Evolutionary conservation across 64 coral and sea anemone species (phyloP).

Genomic region (Montipora efflorescens): DNA sequence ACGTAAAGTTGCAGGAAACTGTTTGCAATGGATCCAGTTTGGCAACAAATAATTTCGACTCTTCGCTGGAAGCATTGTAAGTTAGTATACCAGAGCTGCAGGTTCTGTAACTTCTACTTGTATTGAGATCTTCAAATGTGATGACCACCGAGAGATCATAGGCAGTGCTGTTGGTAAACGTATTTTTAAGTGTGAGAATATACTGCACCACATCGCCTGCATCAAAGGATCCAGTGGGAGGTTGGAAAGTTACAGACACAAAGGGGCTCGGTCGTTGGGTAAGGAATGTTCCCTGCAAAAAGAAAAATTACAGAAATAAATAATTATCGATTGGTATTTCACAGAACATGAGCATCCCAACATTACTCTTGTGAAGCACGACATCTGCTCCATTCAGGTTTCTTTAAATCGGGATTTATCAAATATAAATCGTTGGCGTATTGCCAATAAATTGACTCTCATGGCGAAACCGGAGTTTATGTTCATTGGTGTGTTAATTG

Average conservation of each 20-base stretch:
- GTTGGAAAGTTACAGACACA: constrained; percentile 36
- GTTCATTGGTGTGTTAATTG: too few relatives aligned
- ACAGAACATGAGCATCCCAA: too few relatives aligned
- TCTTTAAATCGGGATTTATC: too few relatives aligned
- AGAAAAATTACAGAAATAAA: not conserved
- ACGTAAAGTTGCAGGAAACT: constrained; percentile 45
- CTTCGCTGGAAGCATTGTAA: constrained; percentile 3
- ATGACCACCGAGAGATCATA: constrained; percentile 42
- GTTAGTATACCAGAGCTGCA: constrained; percentile 6
- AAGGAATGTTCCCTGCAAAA: constrained; percentile 62
- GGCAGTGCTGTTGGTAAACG: constrained; percentile 27
- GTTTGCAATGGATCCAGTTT: constrained; percentile 9
- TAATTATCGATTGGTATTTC: too few relatives aligned
- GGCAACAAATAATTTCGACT: not conserved
- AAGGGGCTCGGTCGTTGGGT: constrained; percentile 74
- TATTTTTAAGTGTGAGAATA: constrained; percentile 64
- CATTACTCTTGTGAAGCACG: too few relatives aligned
- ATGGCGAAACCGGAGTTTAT: too few relatives aligned
- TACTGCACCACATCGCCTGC: constrained; percentile 76
- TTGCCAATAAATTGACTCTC: too few relatives aligned
- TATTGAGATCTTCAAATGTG: constrained; percentile 46
- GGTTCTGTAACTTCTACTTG: not conserved
- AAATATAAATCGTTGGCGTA: too few relatives aligned
- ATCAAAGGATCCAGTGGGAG: constrained; percentile 40
- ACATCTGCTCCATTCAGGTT: too few relatives aligned